Conservation (phyloP, 2,113 vertebrate species). For the Polyodon spathula region DNA sequence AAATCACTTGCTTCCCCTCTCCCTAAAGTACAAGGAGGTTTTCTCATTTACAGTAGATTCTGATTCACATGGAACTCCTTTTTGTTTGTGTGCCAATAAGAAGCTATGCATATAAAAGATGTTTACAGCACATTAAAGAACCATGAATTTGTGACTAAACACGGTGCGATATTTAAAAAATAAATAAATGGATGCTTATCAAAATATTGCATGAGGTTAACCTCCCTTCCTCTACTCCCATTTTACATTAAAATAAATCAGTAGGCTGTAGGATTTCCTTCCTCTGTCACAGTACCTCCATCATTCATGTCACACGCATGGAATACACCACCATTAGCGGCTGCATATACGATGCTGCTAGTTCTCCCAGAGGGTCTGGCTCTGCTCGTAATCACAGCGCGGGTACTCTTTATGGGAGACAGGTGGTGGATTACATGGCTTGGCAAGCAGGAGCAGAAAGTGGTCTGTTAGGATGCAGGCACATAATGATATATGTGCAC, state of each 20-base stretch:
- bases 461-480: background rate
- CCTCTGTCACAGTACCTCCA: background rate
- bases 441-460: background rate
- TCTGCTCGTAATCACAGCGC: background rate
- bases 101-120: too few species aligned
- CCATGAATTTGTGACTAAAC: too few species aligned
- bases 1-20: background rate
- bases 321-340: background rate
- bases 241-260: background rate
- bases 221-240: background rate
- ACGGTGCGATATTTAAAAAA: too few species aligned
- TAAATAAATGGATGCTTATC: background rate
- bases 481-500: background rate
- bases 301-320: constrained; percentile 3
- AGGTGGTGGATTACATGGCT: background rate
- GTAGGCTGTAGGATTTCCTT: constrained; percentile 3
- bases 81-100: too few species aligned
- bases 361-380: background rate
- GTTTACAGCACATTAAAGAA: too few species aligned
- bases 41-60: too few species aligned
- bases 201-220: background rate
- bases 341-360: background rate
- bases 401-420: background rate
- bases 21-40: too few species aligned
- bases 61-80: too few species aligned